Evolutionary conservation across 2,113 vertebrate genomes (phyloP).

Genomic region (Brachyhypopomus gauderio): DNA sequence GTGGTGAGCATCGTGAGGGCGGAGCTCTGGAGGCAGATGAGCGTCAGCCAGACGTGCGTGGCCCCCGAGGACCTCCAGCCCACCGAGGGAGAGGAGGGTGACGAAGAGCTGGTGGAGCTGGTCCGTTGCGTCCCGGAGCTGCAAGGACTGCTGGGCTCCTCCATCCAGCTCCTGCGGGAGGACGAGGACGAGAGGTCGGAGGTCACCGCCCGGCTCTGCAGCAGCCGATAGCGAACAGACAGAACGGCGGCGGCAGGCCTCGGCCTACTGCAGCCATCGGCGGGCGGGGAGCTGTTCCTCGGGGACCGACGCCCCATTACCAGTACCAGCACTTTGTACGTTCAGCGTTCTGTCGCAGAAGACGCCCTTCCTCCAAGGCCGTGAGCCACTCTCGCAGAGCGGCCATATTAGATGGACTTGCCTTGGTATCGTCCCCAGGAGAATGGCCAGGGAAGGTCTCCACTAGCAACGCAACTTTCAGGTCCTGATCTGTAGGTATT

Average conservation of each 20-base stretch:
- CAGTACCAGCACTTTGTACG: constrained; percentile 60
- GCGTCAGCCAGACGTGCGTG: constrained; percentile 87
- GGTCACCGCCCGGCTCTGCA: constrained; percentile 55
- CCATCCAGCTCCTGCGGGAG: constrained; percentile 72
- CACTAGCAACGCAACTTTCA: constrained; percentile 69
- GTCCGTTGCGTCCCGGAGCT: constrained; percentile 91
- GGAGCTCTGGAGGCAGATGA: constrained; percentile 87
- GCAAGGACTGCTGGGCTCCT: constrained; percentile 89
- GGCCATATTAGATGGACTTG: constrained; percentile 20
- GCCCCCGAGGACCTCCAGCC: constrained; percentile 68
- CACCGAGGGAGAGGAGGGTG: constrained; percentile 66
- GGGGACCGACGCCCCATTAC: constrained; percentile 46
- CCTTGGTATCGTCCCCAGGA: constrained; percentile 20
- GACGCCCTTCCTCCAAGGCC: constrained; percentile 52
- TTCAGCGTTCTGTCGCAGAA: constrained; percentile 47
- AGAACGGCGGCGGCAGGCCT: neutral
- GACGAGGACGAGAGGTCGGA: constrained; percentile 62
- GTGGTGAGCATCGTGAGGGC: constrained; percentile 81
- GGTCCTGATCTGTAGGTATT: constrained; percentile 73
- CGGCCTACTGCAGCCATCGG: neutral
- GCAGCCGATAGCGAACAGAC: constrained; percentile 66
- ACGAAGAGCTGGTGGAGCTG: constrained; percentile 86
- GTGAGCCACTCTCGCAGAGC: constrained; percentile 42
- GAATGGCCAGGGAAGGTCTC: constrained; percentile 38
- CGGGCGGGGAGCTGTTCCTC: constrained; percentile 26